These are phyloP conservation scores for Baccha elongata DNA, from an alignment of 2,888 invertebrate genomes.

Conservation along the genomic window DNA sequence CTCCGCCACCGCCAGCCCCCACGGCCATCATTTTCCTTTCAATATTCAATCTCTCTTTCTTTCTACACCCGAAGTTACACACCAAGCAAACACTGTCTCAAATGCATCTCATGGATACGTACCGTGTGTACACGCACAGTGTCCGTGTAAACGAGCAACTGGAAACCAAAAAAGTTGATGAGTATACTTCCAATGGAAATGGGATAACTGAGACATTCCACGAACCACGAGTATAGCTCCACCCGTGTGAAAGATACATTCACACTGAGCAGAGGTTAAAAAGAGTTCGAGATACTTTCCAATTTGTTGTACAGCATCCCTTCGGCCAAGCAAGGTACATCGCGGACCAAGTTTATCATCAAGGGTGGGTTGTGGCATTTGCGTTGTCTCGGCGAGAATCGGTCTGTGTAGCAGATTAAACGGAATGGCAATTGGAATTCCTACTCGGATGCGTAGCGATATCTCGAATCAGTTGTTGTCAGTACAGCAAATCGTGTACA, in stretches of 20 bases:
- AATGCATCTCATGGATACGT: slow-evolving; percentile 43
- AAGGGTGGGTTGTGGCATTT: slow-evolving; percentile 73
- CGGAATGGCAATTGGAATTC: slow-evolving; percentile 72
- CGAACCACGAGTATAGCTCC: slow-evolving; percentile 54
- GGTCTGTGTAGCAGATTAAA: slow-evolving; percentile 63
- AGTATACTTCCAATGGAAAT: slow-evolving; percentile 63
- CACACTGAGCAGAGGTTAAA: not conserved
- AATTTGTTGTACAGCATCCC: slow-evolving; percentile 51
- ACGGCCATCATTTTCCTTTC: slow-evolving; percentile 54
- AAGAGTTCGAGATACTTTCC: slow-evolving; percentile 55
- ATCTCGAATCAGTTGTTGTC: slow-evolving; percentile 71
- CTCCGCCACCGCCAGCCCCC: slow-evolving; percentile 17
- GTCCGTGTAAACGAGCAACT: slow-evolving; percentile 74
- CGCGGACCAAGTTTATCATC: slow-evolving; percentile 38
- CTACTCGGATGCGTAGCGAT: slow-evolving; percentile 66
- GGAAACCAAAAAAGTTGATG: slow-evolving; percentile 40
- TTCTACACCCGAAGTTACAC: slow-evolving; percentile 13
- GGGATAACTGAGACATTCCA: slow-evolving; percentile 43
- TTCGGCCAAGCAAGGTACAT: slow-evolving; percentile 30
- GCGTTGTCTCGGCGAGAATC: slow-evolving; percentile 53
- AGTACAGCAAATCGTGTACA: slow-evolving; percentile 72
- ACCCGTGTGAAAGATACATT: slow-evolving; percentile 56
- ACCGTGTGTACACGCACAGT: slow-evolving; percentile 73
- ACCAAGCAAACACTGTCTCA: slow-evolving; percentile 1
- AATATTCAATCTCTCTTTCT: slow-evolving; percentile 47